Conservation (phyloP, 2,888 invertebrate species). For the Mystacides longicornis region DNA sequence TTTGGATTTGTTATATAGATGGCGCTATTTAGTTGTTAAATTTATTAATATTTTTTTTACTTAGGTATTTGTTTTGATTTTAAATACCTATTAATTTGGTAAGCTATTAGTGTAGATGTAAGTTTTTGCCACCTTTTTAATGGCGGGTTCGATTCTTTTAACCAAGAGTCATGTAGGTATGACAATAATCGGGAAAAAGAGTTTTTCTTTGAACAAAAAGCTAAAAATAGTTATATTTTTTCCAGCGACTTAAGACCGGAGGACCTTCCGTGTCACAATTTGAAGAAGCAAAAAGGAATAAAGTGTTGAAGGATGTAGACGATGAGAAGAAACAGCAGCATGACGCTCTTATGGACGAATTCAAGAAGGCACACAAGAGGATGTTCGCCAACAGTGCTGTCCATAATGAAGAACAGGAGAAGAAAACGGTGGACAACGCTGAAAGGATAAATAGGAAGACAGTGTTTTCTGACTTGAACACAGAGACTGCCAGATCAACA, state of each 20-base stretch:
- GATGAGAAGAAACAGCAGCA: constrained; percentile 62
- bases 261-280: constrained; percentile 18
- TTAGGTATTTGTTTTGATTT: too few relatives aligned
- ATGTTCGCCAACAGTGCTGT: constrained; percentile 58
- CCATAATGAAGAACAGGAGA: background rate
- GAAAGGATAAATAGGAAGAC: background rate
- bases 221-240: background rate
- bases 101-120: too few relatives aligned
- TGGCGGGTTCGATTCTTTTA: too few relatives aligned
- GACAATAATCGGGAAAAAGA: too few relatives aligned
- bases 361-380: constrained; percentile 78
- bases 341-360: constrained; percentile 79
- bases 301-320: constrained; percentile 40
- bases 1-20: too few relatives aligned
- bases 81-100: too few relatives aligned
- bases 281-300: constrained; percentile 23
- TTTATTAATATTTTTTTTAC: too few relatives aligned
- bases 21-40: too few relatives aligned
- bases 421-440: background rate
- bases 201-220: background rate
- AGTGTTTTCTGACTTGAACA: background rate
- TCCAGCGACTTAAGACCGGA: constrained; percentile 21
- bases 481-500: constrained; percentile 13
- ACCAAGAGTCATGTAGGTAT: too few relatives aligned
- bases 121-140: too few relatives aligned